Evolutionary conservation across 2,797 vertebrate genomes (phyloP), one percentile per base, ranked within the genome.

Genomic region (Oophaga sylvatica): DNA sequence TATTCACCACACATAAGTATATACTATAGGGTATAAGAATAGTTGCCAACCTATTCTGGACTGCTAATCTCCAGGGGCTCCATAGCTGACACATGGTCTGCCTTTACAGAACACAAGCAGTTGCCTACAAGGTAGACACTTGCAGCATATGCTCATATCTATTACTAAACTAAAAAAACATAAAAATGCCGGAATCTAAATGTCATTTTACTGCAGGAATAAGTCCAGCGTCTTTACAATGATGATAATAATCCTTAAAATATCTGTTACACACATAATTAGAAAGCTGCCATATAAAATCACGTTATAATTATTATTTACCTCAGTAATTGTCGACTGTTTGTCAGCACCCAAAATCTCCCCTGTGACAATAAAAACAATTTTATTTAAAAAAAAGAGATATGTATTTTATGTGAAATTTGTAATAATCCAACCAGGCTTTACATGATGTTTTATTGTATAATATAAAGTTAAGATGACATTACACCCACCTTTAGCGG

Each of bases 231-330:
- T 41, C 31, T 73, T n/a, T 20, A 41, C 17, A 60, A 35, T 41
- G 67, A 73, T 57, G 53, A 59, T n/a, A 15, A 31, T 78, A 63
- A 87, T 81, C 79, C 68, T 31, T 87, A 76, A 81, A 81, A 87
- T 75, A 63, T 71, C 12, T 48, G 48, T 73, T 65, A 77, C 60
- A 82, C 29, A 60, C 67, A 13, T 67, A 48, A 68, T 45, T 16
- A 68, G 60, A 62, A 70, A 83, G 16, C 70, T 83, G 73, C 73
- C 80, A 78, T 76, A 83, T 83, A 87, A 87, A 83, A 87, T 2
- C 5, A 19, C 7, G 8, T 75, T 11, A 83, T 78, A 82, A 68
- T 87, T 77, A 67, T 70, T 83, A 62, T 83, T 81, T 81, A 63
- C 73, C 53, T 83, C 48, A 77, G 26, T 59, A 29, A 84, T 41